These are phyloP conservation scores for Taphrorychus bicolor DNA, from an alignment of 2,888 invertebrate species.

Conservation along the genomic window DNA sequence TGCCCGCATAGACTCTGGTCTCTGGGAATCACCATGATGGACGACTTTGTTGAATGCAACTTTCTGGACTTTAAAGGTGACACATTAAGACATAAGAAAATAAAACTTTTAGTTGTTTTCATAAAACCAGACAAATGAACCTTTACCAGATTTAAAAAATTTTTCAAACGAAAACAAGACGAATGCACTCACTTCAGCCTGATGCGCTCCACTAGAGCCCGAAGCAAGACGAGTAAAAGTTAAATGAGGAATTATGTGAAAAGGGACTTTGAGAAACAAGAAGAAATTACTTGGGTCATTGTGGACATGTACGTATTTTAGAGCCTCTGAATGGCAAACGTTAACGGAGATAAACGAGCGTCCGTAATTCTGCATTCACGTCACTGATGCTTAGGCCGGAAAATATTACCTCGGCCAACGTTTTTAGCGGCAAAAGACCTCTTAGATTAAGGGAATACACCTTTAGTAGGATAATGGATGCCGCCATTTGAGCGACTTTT, in stretches of 20 bases:
- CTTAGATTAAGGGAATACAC: constrained; percentile 11
- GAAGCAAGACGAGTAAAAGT: background rate
- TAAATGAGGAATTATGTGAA: constrained; percentile 27
- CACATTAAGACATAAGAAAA: no score
- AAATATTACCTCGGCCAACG: constrained; percentile 23
- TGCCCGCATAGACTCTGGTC: no score
- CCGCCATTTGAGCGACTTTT: background rate
- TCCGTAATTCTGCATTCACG: constrained; percentile 36
- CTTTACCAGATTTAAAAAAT: no score
- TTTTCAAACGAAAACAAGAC: background rate
- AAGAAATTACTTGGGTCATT: constrained; percentile 27
- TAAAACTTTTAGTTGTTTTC: no score
- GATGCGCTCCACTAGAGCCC: background rate
- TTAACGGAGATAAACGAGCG: constrained; percentile 36
- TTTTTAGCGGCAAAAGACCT: background rate
- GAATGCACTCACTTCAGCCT: background rate
- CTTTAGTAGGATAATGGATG: background rate
- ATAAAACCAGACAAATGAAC: no score
- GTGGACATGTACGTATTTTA: constrained; percentile 32
- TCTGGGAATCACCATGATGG: no score
- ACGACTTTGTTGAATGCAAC: no score
- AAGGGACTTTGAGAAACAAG: constrained; percentile 34
- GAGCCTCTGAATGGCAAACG: constrained; percentile 33
- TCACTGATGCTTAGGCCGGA: constrained; percentile 16
- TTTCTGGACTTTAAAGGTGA: no score